Conservation (phyloP, 2,113 vertebrate genomes). For the Numenius arquata region DNA sequence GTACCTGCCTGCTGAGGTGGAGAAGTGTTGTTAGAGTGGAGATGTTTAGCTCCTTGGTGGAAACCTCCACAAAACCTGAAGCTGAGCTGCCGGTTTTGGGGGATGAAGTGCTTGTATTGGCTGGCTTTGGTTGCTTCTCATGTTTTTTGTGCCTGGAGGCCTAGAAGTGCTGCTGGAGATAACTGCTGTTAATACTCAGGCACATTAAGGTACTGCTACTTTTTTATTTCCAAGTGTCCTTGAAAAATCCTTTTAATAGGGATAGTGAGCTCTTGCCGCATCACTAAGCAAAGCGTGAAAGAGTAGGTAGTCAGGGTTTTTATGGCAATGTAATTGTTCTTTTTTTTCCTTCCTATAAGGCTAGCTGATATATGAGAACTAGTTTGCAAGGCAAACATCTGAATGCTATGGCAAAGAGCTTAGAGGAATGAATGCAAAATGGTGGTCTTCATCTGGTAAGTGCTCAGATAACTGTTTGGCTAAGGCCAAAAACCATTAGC, state of each 20-base stretch:
- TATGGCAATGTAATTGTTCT: not conserved
- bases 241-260: not conserved
- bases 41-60: not conserved
- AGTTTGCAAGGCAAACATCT: not conserved
- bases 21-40: not conserved
- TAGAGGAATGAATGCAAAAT: not conserved
- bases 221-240: not conserved
- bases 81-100: not conserved
- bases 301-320: not conserved
- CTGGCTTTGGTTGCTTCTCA: not conserved
- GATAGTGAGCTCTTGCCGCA: not conserved
- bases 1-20: fast-evolving
- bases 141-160: not conserved
- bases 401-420: not conserved
- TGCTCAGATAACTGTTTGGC: not conserved
- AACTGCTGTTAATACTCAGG: not conserved
- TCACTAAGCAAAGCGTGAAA: not conserved
- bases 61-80: not conserved
- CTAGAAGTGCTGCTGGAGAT: not conserved
- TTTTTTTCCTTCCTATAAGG: not conserved
- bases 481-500: not conserved
- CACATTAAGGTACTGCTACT: not conserved
- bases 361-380: not conserved
- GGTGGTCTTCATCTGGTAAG: not conserved
- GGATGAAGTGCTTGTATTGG: fast-evolving